A percentile compares a stretch with the other conserved stretches of the same genome.
Evolutionary conservation across 2,797 vertebrate genomes (phyloP).

Genomic region (Microtus agrestis): DNA sequence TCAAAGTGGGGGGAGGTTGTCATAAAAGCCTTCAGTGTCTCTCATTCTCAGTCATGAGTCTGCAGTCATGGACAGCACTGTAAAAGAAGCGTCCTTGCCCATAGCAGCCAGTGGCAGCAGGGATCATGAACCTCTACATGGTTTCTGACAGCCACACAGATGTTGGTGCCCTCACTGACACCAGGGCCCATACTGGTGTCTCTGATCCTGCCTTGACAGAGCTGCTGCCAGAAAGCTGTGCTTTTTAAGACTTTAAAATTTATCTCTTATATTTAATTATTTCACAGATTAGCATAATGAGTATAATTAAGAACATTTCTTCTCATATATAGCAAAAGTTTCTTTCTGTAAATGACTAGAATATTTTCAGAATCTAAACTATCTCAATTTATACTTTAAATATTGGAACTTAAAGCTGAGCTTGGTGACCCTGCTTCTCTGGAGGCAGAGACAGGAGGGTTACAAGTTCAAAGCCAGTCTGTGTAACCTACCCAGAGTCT

Average conservation of each 20-base stretch:
- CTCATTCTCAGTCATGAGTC: background rate
- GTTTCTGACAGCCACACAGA: background rate
- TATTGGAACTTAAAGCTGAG: background rate
- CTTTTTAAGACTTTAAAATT: background rate
- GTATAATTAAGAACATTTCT: constrained; percentile 34
- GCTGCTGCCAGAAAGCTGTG: background rate
- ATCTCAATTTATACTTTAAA: constrained; percentile 46
- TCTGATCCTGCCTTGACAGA: background rate
- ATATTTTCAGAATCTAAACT: constrained; percentile 30
- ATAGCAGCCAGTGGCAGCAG: background rate
- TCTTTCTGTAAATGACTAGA: background rate
- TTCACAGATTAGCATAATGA: constrained; percentile 38
- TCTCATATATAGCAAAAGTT: constrained; percentile 14
- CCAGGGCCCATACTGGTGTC: background rate
- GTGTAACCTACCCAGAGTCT: background rate
- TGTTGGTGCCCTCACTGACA: background rate
- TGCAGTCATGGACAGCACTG: background rate
- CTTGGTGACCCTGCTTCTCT: background rate
- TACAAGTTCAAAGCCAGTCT: background rate
- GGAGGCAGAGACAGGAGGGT: background rate
- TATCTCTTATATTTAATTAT: constrained; percentile 28
- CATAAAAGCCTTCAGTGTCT: background rate
- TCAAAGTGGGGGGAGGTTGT: background rate
- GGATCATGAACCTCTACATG: background rate
- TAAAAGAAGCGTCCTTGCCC: background rate